Percentiles rank a stretch among this genome's conserved stretches.
phyloP scores from a whole-genome alignment of 2,888 invertebrate species.

The Antheraea assamensis region DNA sequence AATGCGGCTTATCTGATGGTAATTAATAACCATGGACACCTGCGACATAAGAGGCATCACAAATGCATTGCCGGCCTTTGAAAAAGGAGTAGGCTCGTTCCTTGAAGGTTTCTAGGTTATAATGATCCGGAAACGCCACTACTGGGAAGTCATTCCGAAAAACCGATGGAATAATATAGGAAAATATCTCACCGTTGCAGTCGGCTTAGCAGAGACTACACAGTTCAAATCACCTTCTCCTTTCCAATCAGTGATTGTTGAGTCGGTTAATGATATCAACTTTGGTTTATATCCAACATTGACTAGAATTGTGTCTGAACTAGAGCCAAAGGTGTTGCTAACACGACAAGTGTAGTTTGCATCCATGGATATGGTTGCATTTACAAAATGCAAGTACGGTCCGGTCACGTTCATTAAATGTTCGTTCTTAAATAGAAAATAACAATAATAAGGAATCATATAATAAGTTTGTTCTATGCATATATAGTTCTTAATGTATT shows the following conservation, averaged over 20 bases:
- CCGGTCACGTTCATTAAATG: slow-evolving; percentile 1
- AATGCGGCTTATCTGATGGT: too few species aligned
- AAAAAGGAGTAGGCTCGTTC: too few species aligned
- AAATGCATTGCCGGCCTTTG: too few species aligned
- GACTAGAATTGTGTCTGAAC: slow-evolving; percentile 33
- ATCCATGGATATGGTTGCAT: slow-evolving; percentile 24
- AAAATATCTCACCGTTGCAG: slow-evolving; percentile 25
- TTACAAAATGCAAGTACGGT: slow-evolving; percentile 20
- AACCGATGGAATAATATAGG: neutral
- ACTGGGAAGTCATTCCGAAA: too few species aligned
- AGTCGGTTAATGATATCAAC: neutral
- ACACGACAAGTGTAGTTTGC: slow-evolving; percentile 40
- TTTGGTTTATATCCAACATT: slow-evolving; percentile 31
- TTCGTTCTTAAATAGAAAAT: slow-evolving; percentile 14
- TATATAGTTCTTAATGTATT: too few species aligned
- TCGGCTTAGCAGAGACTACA: slow-evolving; percentile 24
- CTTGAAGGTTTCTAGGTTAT: too few species aligned
- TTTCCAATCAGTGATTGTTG: slow-evolving; percentile 23
- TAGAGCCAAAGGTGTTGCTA: slow-evolving; percentile 30
- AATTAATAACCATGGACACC: too few species aligned
- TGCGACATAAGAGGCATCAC: too few species aligned
- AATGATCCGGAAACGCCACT: too few species aligned
- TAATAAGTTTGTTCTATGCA: too few species aligned
- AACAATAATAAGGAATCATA: neutral
- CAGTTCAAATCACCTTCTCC: slow-evolving; percentile 30